These are phyloP conservation scores for Ceratitis capitata DNA, from an alignment of 1,140 invertebrate species.

Conservation along the genomic window DNA sequence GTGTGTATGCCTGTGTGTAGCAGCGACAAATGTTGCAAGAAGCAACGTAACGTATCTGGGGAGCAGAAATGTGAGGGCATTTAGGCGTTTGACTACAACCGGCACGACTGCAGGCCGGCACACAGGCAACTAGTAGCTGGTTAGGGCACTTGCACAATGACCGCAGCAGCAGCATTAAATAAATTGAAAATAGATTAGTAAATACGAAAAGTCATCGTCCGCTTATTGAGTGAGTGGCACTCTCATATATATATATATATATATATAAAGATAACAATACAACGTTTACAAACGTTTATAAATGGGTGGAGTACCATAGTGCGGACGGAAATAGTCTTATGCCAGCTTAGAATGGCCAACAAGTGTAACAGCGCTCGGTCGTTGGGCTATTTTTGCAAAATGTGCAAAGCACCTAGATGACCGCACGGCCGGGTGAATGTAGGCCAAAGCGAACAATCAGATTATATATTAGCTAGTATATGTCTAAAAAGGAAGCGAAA, in stretches of 20 bases:
- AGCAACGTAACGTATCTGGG: too few relatives aligned
- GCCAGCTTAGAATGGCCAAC: background rate
- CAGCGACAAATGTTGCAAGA: constrained; percentile 26
- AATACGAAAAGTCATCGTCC: constrained; percentile 30
- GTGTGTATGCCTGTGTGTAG: background rate
- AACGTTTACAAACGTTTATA: background rate
- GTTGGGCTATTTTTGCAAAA: constrained; percentile 11
- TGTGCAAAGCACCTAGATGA: background rate
- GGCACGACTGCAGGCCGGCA: too few relatives aligned
- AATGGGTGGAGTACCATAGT: background rate
- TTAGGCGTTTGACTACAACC: too few relatives aligned
- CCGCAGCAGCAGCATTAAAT: constrained; percentile 3
- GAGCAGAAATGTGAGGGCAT: background rate
- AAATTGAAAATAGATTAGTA: constrained; percentile 38
- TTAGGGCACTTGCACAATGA: constrained; percentile 26
- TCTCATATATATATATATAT: background rate
- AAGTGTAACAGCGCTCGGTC: background rate
- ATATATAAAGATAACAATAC: background rate
- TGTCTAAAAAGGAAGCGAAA: background rate
- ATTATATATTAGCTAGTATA: background rate
- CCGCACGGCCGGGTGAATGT: background rate
- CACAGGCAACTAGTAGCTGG: background rate
- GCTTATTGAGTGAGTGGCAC: background rate
- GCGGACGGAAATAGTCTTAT: background rate
- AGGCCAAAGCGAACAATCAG: too few relatives aligned